These are phyloP conservation scores for Anoncus sp. DNA, from an alignment of 2,888 invertebrate species.

Conservation along the genomic window DNA sequence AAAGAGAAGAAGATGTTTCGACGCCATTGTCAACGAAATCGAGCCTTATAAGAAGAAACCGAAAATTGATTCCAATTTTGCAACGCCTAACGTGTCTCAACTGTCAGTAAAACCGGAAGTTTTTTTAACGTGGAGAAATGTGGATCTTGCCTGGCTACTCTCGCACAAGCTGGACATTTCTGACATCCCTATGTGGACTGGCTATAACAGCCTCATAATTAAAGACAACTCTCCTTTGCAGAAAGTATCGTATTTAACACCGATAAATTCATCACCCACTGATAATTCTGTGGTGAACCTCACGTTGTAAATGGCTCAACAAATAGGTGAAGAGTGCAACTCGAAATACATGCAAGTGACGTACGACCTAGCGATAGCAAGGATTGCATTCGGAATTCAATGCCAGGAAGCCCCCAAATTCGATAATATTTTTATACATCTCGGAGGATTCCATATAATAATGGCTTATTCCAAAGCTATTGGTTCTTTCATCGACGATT, in stretches of 20 bases:
- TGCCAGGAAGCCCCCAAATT: neutral
- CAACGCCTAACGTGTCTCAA: neutral
- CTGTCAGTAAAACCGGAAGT: neutral
- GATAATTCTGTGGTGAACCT: conserved; percentile 67
- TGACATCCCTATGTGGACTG: conserved; percentile 74
- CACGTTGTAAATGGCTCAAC: conserved; percentile 68
- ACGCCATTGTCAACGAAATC: conserved; percentile 3
- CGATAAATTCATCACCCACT: conserved; percentile 73
- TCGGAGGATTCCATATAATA: too few relatives aligned
- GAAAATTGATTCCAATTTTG: conserved; percentile 4
- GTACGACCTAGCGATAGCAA: conserved; percentile 70
- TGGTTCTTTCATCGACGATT: too few relatives aligned
- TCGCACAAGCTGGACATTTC: conserved; percentile 52
- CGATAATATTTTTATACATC: too few relatives aligned
- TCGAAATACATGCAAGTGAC: conserved; percentile 69
- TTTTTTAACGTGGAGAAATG: conserved; percentile 67
- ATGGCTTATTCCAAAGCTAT: too few relatives aligned
- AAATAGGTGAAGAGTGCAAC: conserved; percentile 68
- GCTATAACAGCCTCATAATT: conserved; percentile 68
- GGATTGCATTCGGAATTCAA: neutral
- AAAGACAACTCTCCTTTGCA: conserved; percentile 65
- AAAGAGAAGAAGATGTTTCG: conserved; percentile 41
- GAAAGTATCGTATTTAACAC: conserved; percentile 69
- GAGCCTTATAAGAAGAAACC: conserved; percentile 35
- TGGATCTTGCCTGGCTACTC: conserved; percentile 64